phyloP scores from a whole-genome alignment of 2,113 vertebrate genomes.

The Rana temporaria region DNA sequence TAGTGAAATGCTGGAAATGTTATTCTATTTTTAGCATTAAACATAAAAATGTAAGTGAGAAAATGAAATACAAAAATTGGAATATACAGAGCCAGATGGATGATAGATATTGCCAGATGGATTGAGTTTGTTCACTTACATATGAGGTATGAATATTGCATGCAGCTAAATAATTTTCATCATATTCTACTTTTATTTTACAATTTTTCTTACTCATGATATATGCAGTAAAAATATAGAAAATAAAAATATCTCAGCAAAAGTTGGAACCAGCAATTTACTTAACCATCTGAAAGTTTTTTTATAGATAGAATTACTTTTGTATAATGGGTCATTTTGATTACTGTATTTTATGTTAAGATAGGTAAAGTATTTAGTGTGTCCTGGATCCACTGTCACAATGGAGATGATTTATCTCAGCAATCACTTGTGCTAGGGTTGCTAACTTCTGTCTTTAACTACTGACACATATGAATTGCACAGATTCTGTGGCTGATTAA shows the following conservation, averaged over 20 bases:
- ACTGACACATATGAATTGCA: too few relatives aligned
- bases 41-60: constrained; percentile 12
- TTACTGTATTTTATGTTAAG: too few relatives aligned
- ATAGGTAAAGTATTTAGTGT: too few relatives aligned
- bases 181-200: constrained; percentile 28
- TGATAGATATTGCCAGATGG: constrained; percentile 31
- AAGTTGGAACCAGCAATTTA: background rate
- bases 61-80: constrained; percentile 5
- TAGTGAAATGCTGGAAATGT: background rate
- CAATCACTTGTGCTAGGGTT: too few relatives aligned
- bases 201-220: background rate
- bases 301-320: too few relatives aligned
- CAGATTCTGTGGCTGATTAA: too few relatives aligned
- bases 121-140: constrained; percentile 25
- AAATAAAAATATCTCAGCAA: background rate
- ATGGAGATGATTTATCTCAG: too few relatives aligned
- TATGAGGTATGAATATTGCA: constrained; percentile 20
- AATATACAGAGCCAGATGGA: constrained; percentile 39
- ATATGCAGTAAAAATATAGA: background rate
- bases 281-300: background rate
- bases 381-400: too few relatives aligned
- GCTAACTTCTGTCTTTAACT: too few relatives aligned
- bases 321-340: too few relatives aligned
- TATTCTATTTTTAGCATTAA: background rate
- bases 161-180: constrained; percentile 4